These are phyloP conservation scores for Sphenodon punctatus DNA, from an alignment of 2,797 vertebrate species.

Conservation along the genomic window DNA sequence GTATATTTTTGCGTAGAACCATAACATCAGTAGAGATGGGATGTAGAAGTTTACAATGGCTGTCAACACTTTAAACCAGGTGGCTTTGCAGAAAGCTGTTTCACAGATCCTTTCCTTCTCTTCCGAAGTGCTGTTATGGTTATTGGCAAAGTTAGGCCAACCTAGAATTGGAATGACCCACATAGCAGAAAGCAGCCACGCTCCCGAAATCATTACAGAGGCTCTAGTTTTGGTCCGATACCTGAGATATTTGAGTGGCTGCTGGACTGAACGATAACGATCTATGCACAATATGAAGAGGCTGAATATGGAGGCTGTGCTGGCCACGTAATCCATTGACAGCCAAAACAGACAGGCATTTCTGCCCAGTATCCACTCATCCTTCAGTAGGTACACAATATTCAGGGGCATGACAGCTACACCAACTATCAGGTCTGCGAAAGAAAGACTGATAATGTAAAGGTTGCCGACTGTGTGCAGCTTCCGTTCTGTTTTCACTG, in stretches of 20 bases:
- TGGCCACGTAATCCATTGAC: slow-evolving; percentile 96
- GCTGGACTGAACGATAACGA: slow-evolving; percentile 91
- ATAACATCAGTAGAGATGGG: slow-evolving; percentile 91
- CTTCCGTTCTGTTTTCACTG: slow-evolving; percentile 88
- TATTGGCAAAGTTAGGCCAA: slow-evolving; percentile 79
- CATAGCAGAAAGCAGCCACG: slow-evolving; percentile 88
- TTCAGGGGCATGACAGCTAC: slow-evolving; percentile 93
- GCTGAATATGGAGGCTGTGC: slow-evolving; percentile 95
- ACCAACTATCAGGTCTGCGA: slow-evolving; percentile 92
- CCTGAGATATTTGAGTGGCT: slow-evolving; percentile 89
- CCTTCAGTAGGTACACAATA: slow-evolving; percentile 84
- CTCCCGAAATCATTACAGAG: slow-evolving; percentile 81
- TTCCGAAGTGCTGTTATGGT: fast-evolving
- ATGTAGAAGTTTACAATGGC: slow-evolving; percentile 94
- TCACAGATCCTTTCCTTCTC: slow-evolving; percentile 77
- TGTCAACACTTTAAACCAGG: slow-evolving; percentile 93
- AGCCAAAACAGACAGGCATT: slow-evolving; percentile 93
- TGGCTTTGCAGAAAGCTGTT: slow-evolving; percentile 90
- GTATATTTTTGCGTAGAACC: slow-evolving; percentile 92
- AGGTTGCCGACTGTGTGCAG: slow-evolving; percentile 96
- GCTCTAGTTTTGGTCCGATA: slow-evolving; percentile 87
- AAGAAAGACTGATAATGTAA: slow-evolving; percentile 94
- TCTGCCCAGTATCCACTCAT: slow-evolving; percentile 83
- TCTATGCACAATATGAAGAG: slow-evolving; percentile 93
- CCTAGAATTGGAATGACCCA: slow-evolving; percentile 94